These are phyloP conservation scores for Leucophora obtusa DNA, from an alignment of 2,888 invertebrate genomes.

Conservation along the genomic window DNA sequence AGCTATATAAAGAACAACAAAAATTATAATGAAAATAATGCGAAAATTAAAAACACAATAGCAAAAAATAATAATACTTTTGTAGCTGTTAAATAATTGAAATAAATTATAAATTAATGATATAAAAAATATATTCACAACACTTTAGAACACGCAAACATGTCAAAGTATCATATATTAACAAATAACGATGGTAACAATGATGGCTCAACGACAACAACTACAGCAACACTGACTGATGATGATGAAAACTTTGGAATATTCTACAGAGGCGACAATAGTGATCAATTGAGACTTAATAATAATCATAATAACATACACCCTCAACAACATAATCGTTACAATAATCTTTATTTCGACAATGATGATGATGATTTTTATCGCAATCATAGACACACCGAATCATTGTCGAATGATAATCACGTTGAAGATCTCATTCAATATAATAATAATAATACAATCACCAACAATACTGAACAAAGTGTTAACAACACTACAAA, in stretches of 20 bases:
- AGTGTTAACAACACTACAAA: slow-evolving; percentile 16
- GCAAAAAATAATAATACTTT: neutral
- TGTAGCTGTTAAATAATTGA: slow-evolving; percentile 17
- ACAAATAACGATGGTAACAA: slow-evolving; percentile 63
- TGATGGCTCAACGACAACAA: slow-evolving; percentile 65
- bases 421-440: slow-evolving; percentile 60
- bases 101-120: slow-evolving; percentile 6
- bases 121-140: neutral
- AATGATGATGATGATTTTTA: slow-evolving; percentile 20
- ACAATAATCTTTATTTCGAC: slow-evolving; percentile 1
- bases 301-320: neutral
- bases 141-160: slow-evolving; percentile 56
- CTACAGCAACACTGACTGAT: slow-evolving; percentile 51
- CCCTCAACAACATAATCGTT: slow-evolving; percentile 15
- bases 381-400: slow-evolving; percentile 23
- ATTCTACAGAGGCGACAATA: slow-evolving; percentile 30
- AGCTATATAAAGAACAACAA: neutral
- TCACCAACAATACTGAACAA: slow-evolving; percentile 44
- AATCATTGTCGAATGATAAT: slow-evolving; percentile 36
- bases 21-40: neutral
- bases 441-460: slow-evolving; percentile 65
- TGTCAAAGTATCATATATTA: slow-evolving; percentile 73
- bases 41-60: slow-evolving; percentile 1
- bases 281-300: neutral
- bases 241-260: slow-evolving; percentile 38